Evolutionary conservation across 2,888 invertebrate species (phyloP).

Genomic region (Melinopterus prodromus): DNA sequence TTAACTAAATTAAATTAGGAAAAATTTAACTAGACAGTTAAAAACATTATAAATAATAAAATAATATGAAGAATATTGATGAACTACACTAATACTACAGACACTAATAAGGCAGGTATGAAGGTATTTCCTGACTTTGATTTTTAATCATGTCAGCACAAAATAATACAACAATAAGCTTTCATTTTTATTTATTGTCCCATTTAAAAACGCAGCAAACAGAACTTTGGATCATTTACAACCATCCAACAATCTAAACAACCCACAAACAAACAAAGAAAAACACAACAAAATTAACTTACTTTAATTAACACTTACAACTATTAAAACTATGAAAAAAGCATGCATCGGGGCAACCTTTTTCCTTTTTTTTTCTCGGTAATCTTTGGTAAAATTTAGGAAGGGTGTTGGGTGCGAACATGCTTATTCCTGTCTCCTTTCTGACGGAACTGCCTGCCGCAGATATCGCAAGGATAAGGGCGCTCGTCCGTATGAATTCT

Average conservation of each 20-base stretch:
- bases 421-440: constrained; percentile 68
- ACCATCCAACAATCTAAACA: not conserved
- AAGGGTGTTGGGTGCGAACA: constrained; percentile 64
- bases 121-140: no score
- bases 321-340: not conserved
- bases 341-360: not conserved
- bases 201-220: not conserved
- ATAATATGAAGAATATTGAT: no score
- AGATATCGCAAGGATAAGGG: constrained; percentile 65
- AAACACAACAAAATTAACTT: not conserved
- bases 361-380: not conserved
- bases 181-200: not conserved
- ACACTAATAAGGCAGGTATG: no score
- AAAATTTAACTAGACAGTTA: no score
- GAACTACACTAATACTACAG: no score
- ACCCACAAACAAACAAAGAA: not conserved
- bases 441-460: constrained; percentile 64
- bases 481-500: constrained; percentile 70
- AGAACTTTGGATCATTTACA: not conserved
- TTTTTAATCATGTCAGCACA: not conserved
- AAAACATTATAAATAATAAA: no score
- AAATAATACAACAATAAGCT: not conserved
- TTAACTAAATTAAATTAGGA: no score
- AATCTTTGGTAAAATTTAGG: constrained; percentile 29
- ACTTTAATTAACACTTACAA: constrained; percentile 5